Evolutionary conservation across 1,140 invertebrate species (phyloP).

Genomic region (Achatina immaculata): DNA sequence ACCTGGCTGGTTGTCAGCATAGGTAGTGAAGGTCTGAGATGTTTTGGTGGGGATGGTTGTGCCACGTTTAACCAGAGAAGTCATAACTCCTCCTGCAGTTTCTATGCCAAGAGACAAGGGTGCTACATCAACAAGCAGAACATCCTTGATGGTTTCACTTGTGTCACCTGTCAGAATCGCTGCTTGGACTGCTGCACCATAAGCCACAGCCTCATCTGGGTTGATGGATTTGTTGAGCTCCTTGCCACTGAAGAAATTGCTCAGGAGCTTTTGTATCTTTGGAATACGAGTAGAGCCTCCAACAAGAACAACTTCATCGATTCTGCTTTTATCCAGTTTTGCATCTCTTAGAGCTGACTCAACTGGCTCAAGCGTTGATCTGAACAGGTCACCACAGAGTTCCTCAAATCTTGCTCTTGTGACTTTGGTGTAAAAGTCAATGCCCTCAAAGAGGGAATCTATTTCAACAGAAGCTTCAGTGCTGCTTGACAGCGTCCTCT

Average conservation of each 20-base stretch:
- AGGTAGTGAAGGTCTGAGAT: constrained; percentile 68
- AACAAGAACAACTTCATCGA: constrained; percentile 96
- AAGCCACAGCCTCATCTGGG: constrained; percentile 75
- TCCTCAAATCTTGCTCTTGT: constrained; percentile 82
- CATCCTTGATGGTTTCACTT: constrained; percentile 64
- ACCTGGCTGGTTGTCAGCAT: constrained; percentile 79
- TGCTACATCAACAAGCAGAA: constrained; percentile 69
- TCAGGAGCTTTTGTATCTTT: constrained; percentile 93
- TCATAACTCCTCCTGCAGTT: constrained; percentile 79
- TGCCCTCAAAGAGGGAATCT: constrained; percentile 45
- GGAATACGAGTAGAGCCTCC: constrained; percentile 98
- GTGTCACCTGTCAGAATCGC: constrained; percentile 70
- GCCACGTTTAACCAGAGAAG: constrained; percentile 73
- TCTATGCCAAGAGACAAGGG: constrained; percentile 72
- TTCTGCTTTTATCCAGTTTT: constrained; percentile 91
- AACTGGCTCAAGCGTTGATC: constrained; percentile 91
- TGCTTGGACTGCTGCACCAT: constrained; percentile 75
- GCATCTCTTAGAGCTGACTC: constrained; percentile 95
- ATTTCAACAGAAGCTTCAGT: constrained; percentile 74
- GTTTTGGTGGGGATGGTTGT: constrained; percentile 67
- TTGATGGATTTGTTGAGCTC: constrained; percentile 78
- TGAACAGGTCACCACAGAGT: constrained; percentile 90
- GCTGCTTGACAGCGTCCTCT: constrained; percentile 71
- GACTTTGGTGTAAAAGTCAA: constrained; percentile 76
- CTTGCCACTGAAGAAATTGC: constrained; percentile 80